These are phyloP conservation scores for Stylophora pistillata DNA, from an alignment of 64 coral and sea anemone genomes.

Conservation along the genomic window DNA sequence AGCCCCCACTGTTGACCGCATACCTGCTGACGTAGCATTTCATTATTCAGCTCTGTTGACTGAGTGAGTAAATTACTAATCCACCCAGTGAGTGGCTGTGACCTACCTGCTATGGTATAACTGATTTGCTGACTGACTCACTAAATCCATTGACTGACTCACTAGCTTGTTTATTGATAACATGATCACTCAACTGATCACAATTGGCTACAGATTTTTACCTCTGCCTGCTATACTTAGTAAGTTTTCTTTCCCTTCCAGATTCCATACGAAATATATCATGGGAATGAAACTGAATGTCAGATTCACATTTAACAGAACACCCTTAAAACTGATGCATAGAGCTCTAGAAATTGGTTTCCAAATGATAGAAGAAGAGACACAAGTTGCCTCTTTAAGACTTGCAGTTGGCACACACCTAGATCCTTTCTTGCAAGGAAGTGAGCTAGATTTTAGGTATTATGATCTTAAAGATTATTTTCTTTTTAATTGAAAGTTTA, in stretches of 20 bases:
- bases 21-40: no score
- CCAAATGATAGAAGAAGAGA: constrained; percentile 19
- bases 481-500: no score
- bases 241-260: not conserved
- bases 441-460: constrained; percentile 6
- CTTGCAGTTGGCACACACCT: constrained; percentile 1
- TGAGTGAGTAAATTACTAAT: no score
- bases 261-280: constrained; percentile 77
- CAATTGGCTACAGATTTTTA: not conserved
- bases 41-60: no score
- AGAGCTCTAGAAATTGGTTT: constrained; percentile 53
- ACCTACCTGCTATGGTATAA: no score
- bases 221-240: not conserved
- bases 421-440: not conserved
- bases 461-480: no score
- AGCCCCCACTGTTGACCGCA: no score
- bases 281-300: constrained; percentile 76
- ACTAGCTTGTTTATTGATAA: no score
- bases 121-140: no score
- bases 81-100: no score
- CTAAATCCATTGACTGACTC: no score
- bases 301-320: constrained; percentile 77
- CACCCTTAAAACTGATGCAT: constrained; percentile 78
- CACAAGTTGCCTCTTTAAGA: not conserved
- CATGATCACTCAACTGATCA: no score